Evolutionary conservation across 1,140 invertebrate genomes (phyloP), one percentile per base, ranked within the genome.

Genomic region (Drosophila kohkoa): DNA sequence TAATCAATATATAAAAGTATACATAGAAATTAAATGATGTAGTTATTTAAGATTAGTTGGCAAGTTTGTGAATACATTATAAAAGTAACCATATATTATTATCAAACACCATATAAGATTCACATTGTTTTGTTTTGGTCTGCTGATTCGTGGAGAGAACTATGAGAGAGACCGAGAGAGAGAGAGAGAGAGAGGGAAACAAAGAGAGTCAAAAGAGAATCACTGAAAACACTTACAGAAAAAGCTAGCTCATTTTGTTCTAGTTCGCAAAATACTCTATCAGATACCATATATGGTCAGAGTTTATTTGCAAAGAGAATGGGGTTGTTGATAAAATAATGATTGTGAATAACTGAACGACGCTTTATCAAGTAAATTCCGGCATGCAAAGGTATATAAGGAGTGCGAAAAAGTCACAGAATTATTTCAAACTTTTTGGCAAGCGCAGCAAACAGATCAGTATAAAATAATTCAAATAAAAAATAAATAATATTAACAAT

Each of bases 101-200:
- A 94, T 82, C 79, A 10, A 45, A 45, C 94, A 8, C 71, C 90
- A 30, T 81, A 87, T 28, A 66, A 90, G 15, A 59, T 46, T 15
- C 45, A 28, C 46, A 51, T 10, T 2, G 90, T 16, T 91, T 93
- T 69, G 93, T 94, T 8, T 70, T 94, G 2, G 83, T 93, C 35
- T 66, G 93, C 0, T 82, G 93, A 11, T 93, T 93, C 63, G 80
- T 93, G 0, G 8, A 10, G 35, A 3, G 92, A 46, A 4, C 15
- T 16, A 20, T 5, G 13, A 13, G 15, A 4, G 16, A 7, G 15
- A 43, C n/a, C n/a, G n/a, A n/a, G n/a, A 15, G 15, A 15, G 15
- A 15, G 15, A 15, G 15, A 15, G 15, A 15, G 15, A 15, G 15
- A 15, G 15, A 15, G 15, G 15, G 15, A 15, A 15, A 15, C 15